phyloP scores from a whole-genome alignment of 2,113 vertebrate genomes.

The Pedetes capensis region DNA sequence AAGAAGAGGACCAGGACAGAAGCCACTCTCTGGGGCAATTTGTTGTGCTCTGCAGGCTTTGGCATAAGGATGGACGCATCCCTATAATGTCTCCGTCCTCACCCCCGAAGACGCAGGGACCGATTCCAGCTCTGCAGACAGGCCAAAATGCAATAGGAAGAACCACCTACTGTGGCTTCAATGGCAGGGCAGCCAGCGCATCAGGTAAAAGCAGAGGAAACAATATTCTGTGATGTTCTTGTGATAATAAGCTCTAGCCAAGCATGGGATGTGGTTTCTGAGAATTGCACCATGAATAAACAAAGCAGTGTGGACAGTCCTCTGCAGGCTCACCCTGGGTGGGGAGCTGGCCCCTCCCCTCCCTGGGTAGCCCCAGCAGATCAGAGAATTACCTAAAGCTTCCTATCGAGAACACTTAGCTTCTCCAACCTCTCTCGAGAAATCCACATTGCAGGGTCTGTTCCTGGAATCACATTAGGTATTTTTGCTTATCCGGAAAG shows the following conservation, averaged over 20 bases:
- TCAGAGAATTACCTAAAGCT: background rate
- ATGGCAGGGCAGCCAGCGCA: background rate
- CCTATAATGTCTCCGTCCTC: fast-evolving
- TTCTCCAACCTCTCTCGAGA: slow-evolving; percentile 14
- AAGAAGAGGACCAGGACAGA: background rate
- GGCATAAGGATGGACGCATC: fast-evolving
- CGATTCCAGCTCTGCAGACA: background rate
- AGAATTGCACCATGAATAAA: slow-evolving; percentile 21
- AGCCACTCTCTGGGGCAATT: fast-evolving
- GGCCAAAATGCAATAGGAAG: fast-evolving
- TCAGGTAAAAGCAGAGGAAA: background rate
- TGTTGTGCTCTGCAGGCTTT: background rate
- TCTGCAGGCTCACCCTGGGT: background rate
- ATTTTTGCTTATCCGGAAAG: slow-evolving; percentile 46
- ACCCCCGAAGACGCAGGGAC: background rate
- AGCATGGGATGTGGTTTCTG: slow-evolving; percentile 3
- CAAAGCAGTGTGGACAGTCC: background rate
- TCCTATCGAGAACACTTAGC: background rate
- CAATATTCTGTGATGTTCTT: background rate
- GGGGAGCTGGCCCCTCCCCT: too few species aligned
- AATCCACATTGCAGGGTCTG: background rate
- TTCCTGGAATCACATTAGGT: slow-evolving; percentile 39
- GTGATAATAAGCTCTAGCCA: background rate
- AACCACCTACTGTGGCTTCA: fast-evolving
- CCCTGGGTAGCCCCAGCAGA: too few species aligned